Evolutionary conservation across 2,113 vertebrate genomes (phyloP).

Genomic region (Gavia stellata): DNA sequence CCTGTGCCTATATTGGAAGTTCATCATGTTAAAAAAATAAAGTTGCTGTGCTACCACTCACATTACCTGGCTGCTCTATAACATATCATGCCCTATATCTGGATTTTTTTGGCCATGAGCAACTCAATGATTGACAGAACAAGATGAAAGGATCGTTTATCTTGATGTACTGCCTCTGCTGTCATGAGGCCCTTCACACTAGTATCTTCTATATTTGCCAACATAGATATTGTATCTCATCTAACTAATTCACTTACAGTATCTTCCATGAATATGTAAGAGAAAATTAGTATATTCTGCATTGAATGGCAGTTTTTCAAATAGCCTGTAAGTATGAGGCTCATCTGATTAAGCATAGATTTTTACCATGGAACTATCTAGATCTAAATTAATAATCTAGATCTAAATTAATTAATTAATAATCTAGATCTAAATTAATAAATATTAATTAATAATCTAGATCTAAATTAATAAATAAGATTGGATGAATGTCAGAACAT

Average conservation of each 20-base stretch:
- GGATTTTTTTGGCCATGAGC: not conserved
- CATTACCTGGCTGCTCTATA: not conserved
- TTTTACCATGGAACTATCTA: not conserved
- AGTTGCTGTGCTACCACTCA: not conserved
- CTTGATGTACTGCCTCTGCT: not conserved
- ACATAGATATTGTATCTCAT: not conserved
- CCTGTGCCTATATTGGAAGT: not conserved
- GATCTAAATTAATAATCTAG: not conserved
- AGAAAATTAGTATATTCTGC: not conserved
- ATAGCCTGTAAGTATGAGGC: not conserved
- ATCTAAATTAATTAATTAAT: not conserved
- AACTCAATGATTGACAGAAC: not conserved
- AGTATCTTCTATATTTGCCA: not conserved
- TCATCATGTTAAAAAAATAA: not conserved
- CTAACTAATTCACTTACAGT: not conserved
- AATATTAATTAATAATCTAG: too few species aligned
- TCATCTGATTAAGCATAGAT: not conserved
- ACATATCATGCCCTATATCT: not conserved
- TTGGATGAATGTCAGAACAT: not conserved
- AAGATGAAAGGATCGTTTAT: not conserved
- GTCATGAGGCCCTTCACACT: not conserved
- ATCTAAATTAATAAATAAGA: not conserved
- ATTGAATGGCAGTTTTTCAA: not conserved
- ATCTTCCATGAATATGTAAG: not conserved
- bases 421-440: not conserved